Conservation (phyloP, 2,888 invertebrate genomes). For the Scaptomyza caliginosa region DNA sequence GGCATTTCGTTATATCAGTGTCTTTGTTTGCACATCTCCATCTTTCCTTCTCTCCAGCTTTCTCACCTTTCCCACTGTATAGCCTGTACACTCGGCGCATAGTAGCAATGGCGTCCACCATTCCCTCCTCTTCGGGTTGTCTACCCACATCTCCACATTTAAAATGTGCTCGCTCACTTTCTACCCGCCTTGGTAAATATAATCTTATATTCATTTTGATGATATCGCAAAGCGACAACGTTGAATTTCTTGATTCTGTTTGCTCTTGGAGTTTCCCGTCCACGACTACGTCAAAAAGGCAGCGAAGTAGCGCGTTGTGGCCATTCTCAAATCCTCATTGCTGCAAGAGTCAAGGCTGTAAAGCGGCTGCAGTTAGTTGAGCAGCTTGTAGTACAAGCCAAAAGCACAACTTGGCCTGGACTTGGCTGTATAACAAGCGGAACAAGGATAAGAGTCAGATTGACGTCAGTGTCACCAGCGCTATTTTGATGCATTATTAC, state of each 20-base stretch:
- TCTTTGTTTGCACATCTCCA: constrained; percentile 73
- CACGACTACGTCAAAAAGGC: constrained; percentile 31
- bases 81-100: constrained; percentile 21
- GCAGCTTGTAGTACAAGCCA: constrained; percentile 59
- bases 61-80: constrained; percentile 34
- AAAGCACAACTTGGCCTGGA: constrained; percentile 67
- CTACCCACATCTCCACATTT: constrained; percentile 1
- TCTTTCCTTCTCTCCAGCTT: not conserved
- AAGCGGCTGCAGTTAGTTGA: constrained; percentile 70
- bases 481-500: constrained; percentile 59
- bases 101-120: constrained; percentile 34
- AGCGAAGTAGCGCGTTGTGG: constrained; percentile 31
- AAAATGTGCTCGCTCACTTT: constrained; percentile 11
- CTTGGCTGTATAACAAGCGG: constrained; percentile 4
- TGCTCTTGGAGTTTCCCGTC: constrained; percentile 46
- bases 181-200: constrained; percentile 57
- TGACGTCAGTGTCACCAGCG: constrained; percentile 8
- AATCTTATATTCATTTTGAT: constrained; percentile 78
- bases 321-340: constrained; percentile 14
- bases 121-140: not conserved
- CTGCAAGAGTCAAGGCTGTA: not conserved
- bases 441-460: constrained; percentile 1
- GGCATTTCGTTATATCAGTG: constrained; percentile 74
- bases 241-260: constrained; percentile 62
- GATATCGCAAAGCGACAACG: constrained; percentile 56